Evolutionary conservation across 2,888 invertebrate species (phyloP).

Genomic region (Heliconius charithonia): DNA sequence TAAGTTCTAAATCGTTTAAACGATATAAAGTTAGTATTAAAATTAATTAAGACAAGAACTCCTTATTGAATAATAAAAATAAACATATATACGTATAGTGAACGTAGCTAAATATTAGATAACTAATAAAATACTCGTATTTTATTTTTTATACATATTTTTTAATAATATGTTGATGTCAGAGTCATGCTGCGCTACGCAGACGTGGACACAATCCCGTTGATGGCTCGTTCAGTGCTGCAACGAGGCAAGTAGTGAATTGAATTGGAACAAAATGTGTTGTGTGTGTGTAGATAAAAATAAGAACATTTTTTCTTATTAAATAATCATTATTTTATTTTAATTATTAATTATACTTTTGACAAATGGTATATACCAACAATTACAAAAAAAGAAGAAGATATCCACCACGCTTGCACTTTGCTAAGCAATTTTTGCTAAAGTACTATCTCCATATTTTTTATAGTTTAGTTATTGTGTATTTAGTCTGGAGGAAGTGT

Average conservation of each 20-base stretch:
- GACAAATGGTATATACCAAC: neutral
- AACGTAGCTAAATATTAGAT: neutral
- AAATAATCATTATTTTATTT: neutral
- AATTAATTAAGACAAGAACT: neutral
- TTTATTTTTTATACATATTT: slow-evolving; percentile 4
- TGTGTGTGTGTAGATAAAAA: slow-evolving; percentile 62
- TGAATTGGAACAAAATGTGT: slow-evolving; percentile 81
- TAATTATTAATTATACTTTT: neutral
- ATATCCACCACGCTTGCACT: no score
- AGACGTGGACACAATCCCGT: slow-evolving; percentile 67
- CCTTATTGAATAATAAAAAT: neutral
- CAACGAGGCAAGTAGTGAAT: slow-evolving; percentile 78
- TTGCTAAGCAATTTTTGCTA: no score
- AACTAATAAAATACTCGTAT: neutral
- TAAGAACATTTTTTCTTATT: neutral
- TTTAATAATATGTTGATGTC: slow-evolving; percentile 35
- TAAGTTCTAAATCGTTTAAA: no score
- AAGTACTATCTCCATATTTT: no score
- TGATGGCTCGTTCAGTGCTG: slow-evolving; percentile 79
- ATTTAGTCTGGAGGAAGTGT: no score
- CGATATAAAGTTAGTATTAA: no score
- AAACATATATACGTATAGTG: neutral
- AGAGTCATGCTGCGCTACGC: slow-evolving; percentile 47
- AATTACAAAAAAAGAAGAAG: no score
- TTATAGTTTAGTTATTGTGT: no score